Base-by-base conservation (phyloP, 2,888 invertebrate species). In the Coleophora flavipennella region DNA sequence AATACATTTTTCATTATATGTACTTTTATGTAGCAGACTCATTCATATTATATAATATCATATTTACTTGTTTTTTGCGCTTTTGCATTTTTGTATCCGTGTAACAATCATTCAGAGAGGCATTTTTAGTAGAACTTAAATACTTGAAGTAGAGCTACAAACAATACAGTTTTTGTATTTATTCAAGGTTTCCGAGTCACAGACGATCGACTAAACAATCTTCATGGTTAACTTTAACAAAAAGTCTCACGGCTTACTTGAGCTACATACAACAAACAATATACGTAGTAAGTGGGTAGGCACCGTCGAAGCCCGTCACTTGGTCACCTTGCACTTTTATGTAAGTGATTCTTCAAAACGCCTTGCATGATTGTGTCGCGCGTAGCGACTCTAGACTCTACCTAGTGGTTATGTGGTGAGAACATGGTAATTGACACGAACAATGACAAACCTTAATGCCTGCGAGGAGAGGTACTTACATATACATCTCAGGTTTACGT, bases 391-490 rank as follows among this genome's bases (percentile, higher is more conserved):
- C 20, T 6, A 20, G 20, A 20, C 20, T 20, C 20, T 20, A 20
- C 50, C 53, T 50, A 53, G 59, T 62, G 57, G 67, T 69, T 73
- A 69, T 64, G 57, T 60, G 66, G 67, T 74, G 68, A 66, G 67
- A 74, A 76, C 64, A 57, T 49, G 50, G 59, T 60, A 67, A 69
- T 68, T 67, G 67, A 62, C 59, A 59, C 54, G 59, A 69, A 79
- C 76, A 78, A 79, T 77, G 71, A 68, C 57, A 50, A 63, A 60
- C 57, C 57, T 59, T 55, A 55, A 62, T 61, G 51, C 49, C 51
- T 48, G 59, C 57, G 64, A 67, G 60, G 61, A 61, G 67, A 59
- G 58, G 55, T 59, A 51, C 52, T 42, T 49, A 56, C 52, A 43
- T 50, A 55, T 43, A 49, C 55, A 55, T 55, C 59, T 20, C 6